Percentiles rank a stretch among this genome's conserved stretches.
Conservation (phyloP, 2,113 vertebrate species). For the Phaethornis superciliosus region DNA sequence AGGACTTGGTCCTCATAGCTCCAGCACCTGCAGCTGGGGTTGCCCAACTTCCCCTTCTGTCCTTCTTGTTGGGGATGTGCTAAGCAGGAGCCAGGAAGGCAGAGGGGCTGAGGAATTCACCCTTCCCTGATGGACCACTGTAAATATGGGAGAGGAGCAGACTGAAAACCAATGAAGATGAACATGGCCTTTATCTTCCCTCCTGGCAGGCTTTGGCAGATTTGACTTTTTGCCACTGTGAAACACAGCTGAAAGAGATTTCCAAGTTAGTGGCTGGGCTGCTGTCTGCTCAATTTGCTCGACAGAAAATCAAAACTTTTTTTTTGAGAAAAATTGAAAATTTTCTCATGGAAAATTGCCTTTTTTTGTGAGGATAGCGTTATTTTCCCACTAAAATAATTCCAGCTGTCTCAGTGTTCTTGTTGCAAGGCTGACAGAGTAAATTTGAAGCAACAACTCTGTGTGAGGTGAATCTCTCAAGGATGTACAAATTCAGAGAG, state of each 20-base stretch:
- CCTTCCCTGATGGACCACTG: background rate
- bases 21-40: background rate
- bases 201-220: background rate
- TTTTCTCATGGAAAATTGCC: constrained; percentile 1
- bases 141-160: background rate
- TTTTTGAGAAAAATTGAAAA: constrained; percentile 36
- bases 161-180: background rate
- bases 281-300: background rate
- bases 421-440: background rate
- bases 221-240: background rate
- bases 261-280: constrained; percentile 6
- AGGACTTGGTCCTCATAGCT: background rate
- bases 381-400: background rate
- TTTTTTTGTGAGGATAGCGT: background rate
- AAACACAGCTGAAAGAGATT: constrained; percentile 5
- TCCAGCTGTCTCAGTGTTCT: background rate
- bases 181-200: background rate
- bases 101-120: background rate
- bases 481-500: background rate
- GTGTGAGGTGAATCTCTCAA: background rate
- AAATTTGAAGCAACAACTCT: background rate
- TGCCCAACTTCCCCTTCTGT: background rate
- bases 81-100: background rate
- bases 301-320: background rate
- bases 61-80: background rate